phyloP scores from a whole-genome alignment of 2,888 invertebrate species.

The Amblyjoppa proteus region DNA sequence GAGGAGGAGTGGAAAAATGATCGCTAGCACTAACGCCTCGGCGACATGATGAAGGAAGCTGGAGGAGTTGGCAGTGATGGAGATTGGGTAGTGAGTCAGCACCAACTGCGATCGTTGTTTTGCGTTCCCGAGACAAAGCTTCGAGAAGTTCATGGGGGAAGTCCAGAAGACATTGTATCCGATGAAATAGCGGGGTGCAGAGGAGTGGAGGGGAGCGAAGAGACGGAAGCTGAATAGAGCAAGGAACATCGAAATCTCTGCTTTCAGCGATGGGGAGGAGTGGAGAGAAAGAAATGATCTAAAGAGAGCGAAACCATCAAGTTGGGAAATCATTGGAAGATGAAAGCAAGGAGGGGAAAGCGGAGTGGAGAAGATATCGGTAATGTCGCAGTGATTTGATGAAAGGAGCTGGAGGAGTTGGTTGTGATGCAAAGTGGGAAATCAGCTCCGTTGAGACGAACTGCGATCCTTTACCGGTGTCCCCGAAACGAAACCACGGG shows the following conservation, averaged over 20 bases:
- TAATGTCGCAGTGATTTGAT: not conserved
- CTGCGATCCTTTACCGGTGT: too few relatives aligned
- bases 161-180: not conserved
- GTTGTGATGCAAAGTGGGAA: constrained; percentile 44
- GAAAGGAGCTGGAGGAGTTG: not conserved
- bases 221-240: not conserved
- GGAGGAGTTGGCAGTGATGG: constrained; percentile 46
- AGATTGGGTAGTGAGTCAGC: constrained; percentile 61
- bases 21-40: constrained; percentile 39
- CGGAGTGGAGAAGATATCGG: not conserved
- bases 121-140: constrained; percentile 4
- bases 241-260: not conserved
- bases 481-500: too few relatives aligned
- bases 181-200: not conserved
- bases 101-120: constrained; percentile 34
- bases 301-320: not conserved
- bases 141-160: not conserved
- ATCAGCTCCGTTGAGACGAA: not conserved
- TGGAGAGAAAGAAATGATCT: not conserved
- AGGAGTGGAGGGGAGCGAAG: not conserved
- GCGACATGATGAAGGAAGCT: constrained; percentile 51
- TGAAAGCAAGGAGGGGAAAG: too few relatives aligned
- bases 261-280: not conserved
- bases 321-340: not conserved
- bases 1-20: constrained; percentile 33